Base-by-base conservation (phyloP, 2,113 vertebrate species). In the Epinephelus lanceolatus region DNA sequence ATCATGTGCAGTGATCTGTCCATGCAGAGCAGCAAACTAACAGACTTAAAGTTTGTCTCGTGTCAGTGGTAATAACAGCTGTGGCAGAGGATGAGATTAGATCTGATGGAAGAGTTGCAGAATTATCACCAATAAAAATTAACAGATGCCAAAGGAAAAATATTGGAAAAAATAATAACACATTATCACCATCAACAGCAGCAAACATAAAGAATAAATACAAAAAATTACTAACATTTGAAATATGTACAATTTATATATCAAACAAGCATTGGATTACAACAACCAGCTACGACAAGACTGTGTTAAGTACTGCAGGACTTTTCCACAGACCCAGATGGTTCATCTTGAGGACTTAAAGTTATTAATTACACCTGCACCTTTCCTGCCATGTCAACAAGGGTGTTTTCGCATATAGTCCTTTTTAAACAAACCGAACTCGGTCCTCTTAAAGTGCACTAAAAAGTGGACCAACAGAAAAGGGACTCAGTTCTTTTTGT, bases 1-100 rank as follows among this genome's bases (percentile, higher is more conserved):
- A 63, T 51, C 37, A 56, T 77, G 53, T 55, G 65, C 65, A 53
- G 76, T 68, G 80, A 60, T 67, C 30, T 27, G 76, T 71, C 25
- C 66, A 51, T 78, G 79, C 85, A 90, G 52, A 57, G 40, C 68
- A 68, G 78, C 55, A 10, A 81, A 69, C 56, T 23, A 61, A 59
- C 6, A 56, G 53, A 68, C 23, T 52, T 40, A n/a, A 47, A 63
- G 37, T 53, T 23, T 3, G 1, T 10, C 4, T 56, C 33, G 11
- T 76, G 15, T 61, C 53, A 67, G 42, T 53, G 60, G 13, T n/a
- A 19, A 37, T 4, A 19, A 59, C 45, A 56, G 79, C 51, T 30
- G 70, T 19, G 55, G 59, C n/a, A n/a, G 27, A 76, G 42, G 40
- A 13, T 1, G 4, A 27, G 1, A 49, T 61, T 55, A 7, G 0